Conservation (phyloP, 2,113 vertebrate species). For the Archilochus colubris region DNA sequence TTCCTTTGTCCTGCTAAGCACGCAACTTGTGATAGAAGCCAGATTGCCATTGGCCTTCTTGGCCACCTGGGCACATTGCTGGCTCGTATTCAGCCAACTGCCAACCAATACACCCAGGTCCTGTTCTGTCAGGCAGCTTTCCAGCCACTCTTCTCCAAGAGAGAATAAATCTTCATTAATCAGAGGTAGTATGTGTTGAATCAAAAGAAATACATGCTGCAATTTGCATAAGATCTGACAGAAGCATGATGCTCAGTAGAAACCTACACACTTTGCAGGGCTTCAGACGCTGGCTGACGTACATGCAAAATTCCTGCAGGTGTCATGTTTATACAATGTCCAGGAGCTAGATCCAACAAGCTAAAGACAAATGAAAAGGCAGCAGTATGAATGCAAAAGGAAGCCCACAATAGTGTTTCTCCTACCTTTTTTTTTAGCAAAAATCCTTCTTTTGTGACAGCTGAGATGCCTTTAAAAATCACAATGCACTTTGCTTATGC, state of each 20-base stretch:
- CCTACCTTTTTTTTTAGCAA: neutral
- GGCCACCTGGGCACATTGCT: no score
- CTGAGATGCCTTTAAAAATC: neutral
- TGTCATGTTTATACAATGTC: neutral
- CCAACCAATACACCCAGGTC: no score
- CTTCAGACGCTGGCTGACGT: neutral
- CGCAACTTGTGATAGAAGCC: no score
- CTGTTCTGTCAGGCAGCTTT: no score
- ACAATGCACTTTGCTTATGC: no score
- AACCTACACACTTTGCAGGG: neutral
- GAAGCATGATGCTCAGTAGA: neutral
- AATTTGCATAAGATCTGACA: neutral
- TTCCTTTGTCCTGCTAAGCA: no score
- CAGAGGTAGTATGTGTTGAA: neutral
- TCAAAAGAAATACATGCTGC: neutral
- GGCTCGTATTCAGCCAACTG: no score
- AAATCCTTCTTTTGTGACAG: neutral
- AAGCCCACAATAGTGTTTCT: neutral
- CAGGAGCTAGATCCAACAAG: neutral
- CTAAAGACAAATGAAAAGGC: neutral
- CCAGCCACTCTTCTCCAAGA: no score
- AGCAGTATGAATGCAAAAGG: neutral
- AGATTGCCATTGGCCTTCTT: no score
- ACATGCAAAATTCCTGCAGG: constrained; percentile 2
- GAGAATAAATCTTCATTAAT: neutral